Evolutionary conservation across 1,140 invertebrate genomes (phyloP).

Genomic region (Lycorma delicatula): DNA sequence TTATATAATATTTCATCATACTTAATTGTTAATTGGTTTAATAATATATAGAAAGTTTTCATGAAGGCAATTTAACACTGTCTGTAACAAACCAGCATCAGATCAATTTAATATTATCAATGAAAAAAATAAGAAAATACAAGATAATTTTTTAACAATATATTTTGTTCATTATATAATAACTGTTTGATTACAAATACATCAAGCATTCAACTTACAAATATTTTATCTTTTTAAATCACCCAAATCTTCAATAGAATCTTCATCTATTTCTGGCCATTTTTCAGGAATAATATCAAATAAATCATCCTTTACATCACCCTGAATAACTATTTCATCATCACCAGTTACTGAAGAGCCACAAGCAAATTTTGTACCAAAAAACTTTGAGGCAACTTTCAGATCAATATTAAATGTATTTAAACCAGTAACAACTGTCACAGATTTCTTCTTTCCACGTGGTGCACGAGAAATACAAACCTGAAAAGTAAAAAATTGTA

Average conservation of each 20-base stretch:
- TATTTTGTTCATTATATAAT: too few species aligned
- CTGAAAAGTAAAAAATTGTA: background rate
- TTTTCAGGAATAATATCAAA: conserved; percentile 97
- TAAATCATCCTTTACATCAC: conserved; percentile 94
- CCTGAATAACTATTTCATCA: conserved; percentile 99
- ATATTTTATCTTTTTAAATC: conserved; percentile 35
- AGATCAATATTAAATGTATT: conserved; percentile 94
- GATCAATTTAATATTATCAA: too few species aligned
- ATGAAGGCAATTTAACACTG: too few species aligned
- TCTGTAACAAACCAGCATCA: too few species aligned
- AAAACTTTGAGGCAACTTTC: conserved; percentile 96
- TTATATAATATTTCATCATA: too few species aligned
- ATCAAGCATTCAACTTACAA: too few species aligned
- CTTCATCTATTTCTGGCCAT: conserved; percentile 65
- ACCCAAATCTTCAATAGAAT: conserved; percentile 37
- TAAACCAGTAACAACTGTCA: conserved; percentile 81
- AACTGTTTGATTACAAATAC: too few species aligned
- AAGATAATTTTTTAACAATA: too few species aligned
- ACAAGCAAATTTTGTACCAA: conserved; percentile 96
- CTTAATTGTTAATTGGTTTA: too few species aligned
- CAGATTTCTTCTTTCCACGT: conserved; percentile 96
- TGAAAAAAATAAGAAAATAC: too few species aligned
- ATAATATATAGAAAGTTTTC: too few species aligned
- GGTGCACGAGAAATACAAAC: conserved; percentile 79
- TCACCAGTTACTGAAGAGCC: conserved; percentile 97